Base-by-base conservation (phyloP, 2,797 vertebrate species). In the Nyctibius grandis region DNA sequence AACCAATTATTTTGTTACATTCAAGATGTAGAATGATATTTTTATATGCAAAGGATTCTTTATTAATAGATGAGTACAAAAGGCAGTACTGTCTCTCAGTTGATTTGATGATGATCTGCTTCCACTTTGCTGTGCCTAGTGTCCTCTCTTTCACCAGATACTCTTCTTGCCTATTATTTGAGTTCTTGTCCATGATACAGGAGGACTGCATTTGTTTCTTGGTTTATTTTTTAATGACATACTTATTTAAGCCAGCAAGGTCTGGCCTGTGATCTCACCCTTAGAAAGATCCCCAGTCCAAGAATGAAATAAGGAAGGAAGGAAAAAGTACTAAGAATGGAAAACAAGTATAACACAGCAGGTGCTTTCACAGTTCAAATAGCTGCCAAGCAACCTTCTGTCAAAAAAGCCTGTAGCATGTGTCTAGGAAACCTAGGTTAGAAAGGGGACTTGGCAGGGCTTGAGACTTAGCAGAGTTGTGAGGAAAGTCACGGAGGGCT, bases 341-440 rank as follows among this genome's bases (percentile, higher is more conserved):
- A 84, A 95, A 96, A 95, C 90, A 88, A 96, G 93, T 84, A 94
- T 92, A 93, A 77, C 78, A 2, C 96, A 96, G 96, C 93, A 93
- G 91, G 93, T 94, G 91, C 13, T 92, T 91, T 84, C 73, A 20
- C 60, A 92, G 93, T 94, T 97, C 95, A 96, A 95, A 93, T 81
- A 95, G 82, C 92, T 96, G 91, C 93, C 93, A 63, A 73, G 95
- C 91, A 70, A 92, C 93, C 95, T 5, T 60, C 95, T 88, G 95
- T 80, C 84, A 87, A 83, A 94, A 95, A 90, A 94, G 88, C 91
- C 94, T 93, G 59, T 86, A 88, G 94, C 88, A 73, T 88, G 88
- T 79, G 83, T 60, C 83, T 89, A 16, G 80, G 89, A 95, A 94
- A 51, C 25, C 77, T 51, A 38, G 85, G 88, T 61, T 87, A 70